Evolutionary conservation across 2,113 vertebrate species (phyloP), one percentile per base, ranked within the genome.

Genomic region (Apeltes quadracus): DNA sequence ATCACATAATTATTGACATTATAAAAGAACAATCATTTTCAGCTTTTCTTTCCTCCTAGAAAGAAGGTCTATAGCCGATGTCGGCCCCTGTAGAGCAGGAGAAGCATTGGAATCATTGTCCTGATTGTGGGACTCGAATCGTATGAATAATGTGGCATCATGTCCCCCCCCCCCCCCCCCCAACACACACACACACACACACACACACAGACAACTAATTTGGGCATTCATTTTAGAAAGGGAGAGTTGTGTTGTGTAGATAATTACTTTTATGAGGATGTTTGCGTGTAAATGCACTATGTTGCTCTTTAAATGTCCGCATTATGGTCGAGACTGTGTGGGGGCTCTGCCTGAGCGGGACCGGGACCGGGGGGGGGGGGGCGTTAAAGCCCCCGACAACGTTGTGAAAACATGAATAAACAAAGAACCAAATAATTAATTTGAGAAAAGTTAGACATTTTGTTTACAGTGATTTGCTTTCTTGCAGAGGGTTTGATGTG

Each of bases 211-310:
- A n/a, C 39, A 22, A 61, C 22, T 44, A 12, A 34, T 76, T 58
- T 74, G 71, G 87, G 88, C 87, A 90, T 90, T 91, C 79, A 29
- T 22, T 79, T 83, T 83, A 63, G 67, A 84, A 92, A 93, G 91
- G 91, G 90, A 92, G 66, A 32, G 1, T 56, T 78, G 22, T 46
- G 23, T 76, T 79, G 38, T 81, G 80, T 84, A 50, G 25, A 61
- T 73, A 23, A 56, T 83, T 34, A 2, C 58, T 46, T 73, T 73
- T n/a, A 78, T 3, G 13, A 61, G 41, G 44, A 76, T 61, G 69
- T 83, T 59, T 69, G 29, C 84, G 64, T 78, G n/a, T 41, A 77
- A 89, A 87, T 91, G 89, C 90, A 90, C 90, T 89, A 81, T 76
- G 44, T 56, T 39, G 22, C 56, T 79, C 48, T 69, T 70, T 78